Percentiles rank a stretch among this genome's conserved stretches.
Evolutionary conservation across 2,888 invertebrate genomes (phyloP).

Genomic region (Tipula unca): DNA sequence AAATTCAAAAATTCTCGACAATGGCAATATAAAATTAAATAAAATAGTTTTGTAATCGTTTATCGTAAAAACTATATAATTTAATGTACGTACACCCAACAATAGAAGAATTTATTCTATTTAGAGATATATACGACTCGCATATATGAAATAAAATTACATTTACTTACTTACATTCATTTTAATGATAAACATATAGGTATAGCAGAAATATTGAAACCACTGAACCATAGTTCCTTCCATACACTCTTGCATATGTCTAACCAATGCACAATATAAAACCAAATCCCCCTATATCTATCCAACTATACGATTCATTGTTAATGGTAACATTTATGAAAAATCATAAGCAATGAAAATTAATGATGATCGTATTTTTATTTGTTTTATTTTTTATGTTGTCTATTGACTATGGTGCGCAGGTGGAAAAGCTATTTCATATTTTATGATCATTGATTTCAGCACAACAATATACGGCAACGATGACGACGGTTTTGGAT

Average conservation of each 20-base stretch:
- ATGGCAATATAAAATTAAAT: background rate
- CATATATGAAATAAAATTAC: background rate
- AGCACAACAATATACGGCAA: background rate
- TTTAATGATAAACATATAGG: background rate
- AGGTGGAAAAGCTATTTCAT: background rate
- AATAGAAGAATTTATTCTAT: background rate
- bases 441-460: background rate
- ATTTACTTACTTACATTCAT: background rate
- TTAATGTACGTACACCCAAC: background rate
- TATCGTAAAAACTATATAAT: background rate
- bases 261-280: background rate
- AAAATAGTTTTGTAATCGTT: background rate
- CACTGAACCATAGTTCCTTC: background rate
- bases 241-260: background rate
- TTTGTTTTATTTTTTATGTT: background rate
- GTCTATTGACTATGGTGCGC: background rate
- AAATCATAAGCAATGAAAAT: background rate
- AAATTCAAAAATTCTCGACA: background rate
- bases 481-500: background rate
- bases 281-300: background rate
- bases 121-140: background rate
- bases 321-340: background rate
- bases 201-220: background rate
- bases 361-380: background rate
- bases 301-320: background rate